Percentiles rank a stretch among this genome's conserved stretches.
Conservation (phyloP, 2,797 vertebrate genomes). For the Liparis tanakae region DNA sequence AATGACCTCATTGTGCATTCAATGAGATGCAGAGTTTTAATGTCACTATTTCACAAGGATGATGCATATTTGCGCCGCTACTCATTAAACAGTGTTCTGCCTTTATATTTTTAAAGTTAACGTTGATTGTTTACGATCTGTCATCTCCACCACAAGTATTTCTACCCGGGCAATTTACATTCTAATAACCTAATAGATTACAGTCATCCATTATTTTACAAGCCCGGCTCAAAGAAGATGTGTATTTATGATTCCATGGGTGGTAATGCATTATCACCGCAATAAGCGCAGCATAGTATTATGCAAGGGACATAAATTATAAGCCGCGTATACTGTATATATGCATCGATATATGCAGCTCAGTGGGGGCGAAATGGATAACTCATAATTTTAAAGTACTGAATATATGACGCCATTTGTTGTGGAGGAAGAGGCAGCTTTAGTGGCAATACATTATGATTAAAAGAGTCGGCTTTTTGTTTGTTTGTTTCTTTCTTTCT, state of each 20-base stretch:
- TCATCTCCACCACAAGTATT: slow-evolving; percentile 38
- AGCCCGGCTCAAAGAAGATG: slow-evolving; percentile 37
- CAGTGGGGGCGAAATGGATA: background rate
- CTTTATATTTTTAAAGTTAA: slow-evolving; percentile 58
- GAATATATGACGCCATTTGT: slow-evolving; percentile 13
- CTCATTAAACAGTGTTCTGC: slow-evolving; percentile 52
- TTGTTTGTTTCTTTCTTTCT: background rate
- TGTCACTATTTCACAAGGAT: slow-evolving; percentile 56
- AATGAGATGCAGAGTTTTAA: slow-evolving; percentile 52
- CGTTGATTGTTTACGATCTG: slow-evolving; percentile 51
- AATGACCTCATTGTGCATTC: slow-evolving; percentile 44
- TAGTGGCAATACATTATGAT: slow-evolving; percentile 14
- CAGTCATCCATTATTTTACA: slow-evolving; percentile 59
- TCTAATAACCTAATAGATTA: slow-evolving; percentile 65
- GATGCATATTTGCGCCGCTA: slow-evolving; percentile 56
- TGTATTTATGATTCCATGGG: slow-evolving; percentile 49
- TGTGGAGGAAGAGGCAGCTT: slow-evolving; percentile 16
- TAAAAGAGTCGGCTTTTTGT: slow-evolving; percentile 7
- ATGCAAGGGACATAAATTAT: slow-evolving; percentile 11
- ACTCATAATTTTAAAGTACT: background rate
- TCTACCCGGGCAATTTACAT: slow-evolving; percentile 59
- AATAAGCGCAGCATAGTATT: slow-evolving; percentile 14
- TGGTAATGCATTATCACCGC: slow-evolving; percentile 33
- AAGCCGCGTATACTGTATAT: slow-evolving; percentile 5
- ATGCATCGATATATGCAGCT: background rate